phyloP scores from a whole-genome alignment of 2,888 invertebrate genomes.

The Didymodactylos carnosus region DNA sequence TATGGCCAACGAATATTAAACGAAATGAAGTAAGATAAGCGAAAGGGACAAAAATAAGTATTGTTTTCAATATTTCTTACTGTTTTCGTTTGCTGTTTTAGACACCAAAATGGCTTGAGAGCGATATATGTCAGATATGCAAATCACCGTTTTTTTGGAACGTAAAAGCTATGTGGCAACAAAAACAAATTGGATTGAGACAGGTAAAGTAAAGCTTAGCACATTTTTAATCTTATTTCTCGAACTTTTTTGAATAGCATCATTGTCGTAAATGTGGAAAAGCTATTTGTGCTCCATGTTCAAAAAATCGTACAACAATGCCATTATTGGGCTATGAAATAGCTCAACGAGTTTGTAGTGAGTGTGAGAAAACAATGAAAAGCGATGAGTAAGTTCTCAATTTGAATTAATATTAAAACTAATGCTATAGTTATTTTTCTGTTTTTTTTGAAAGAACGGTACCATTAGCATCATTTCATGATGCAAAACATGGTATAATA shows the following conservation, averaged over 20 bases:
- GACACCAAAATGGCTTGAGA: constrained; percentile 56
- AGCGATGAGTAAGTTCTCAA: constrained; percentile 1
- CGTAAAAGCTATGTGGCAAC: constrained; percentile 90
- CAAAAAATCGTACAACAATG: constrained; percentile 62
- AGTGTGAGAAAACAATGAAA: constrained; percentile 40
- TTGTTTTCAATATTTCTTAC: constrained; percentile 9
- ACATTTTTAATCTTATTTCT: constrained; percentile 32
- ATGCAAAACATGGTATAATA: constrained; percentile 72
- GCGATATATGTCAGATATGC: constrained; percentile 80
- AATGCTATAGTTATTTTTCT: neutral
- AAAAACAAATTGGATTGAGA: constrained; percentile 61
- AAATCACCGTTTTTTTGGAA: constrained; percentile 97
- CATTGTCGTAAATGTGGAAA: constrained; percentile 57
- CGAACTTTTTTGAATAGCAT: constrained; percentile 30
- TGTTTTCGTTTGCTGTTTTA: too few species aligned
- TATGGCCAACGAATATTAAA: constrained; percentile 13
- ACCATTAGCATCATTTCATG: constrained; percentile 79
- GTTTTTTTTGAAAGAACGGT: constrained; percentile 48
- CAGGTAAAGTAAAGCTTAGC: constrained; percentile 20
- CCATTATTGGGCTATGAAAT: constrained; percentile 95
- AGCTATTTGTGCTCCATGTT: constrained; percentile 81
- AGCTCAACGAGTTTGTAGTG: constrained; percentile 80
- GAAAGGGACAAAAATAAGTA: neutral
- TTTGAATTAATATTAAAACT: neutral
- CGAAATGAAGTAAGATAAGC: too few species aligned